Evolutionary conservation across 2,797 vertebrate genomes (phyloP).

Genomic region (Oreochromis grahami): DNA sequence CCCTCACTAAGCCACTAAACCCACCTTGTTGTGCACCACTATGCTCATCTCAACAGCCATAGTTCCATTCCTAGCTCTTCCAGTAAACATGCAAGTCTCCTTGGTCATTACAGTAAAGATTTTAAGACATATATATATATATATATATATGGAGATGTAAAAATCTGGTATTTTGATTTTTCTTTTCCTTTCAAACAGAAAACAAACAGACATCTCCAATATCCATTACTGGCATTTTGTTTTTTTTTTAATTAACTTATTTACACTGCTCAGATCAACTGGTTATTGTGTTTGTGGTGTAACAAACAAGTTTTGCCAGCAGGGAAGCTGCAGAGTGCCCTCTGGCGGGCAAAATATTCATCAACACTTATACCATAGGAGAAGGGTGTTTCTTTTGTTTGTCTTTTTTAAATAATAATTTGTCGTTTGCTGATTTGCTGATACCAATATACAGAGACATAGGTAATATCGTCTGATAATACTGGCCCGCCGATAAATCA

Average conservation of each 20-base stretch:
- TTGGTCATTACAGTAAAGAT: background rate
- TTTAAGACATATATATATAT: background rate
- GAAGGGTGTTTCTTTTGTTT: background rate
- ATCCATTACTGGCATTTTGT: background rate
- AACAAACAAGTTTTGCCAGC: background rate
- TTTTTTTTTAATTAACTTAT: background rate
- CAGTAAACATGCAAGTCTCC: background rate
- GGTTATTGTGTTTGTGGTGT: background rate
- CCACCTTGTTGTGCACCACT: background rate
- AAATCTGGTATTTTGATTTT: background rate
- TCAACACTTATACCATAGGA: background rate
- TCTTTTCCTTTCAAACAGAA: background rate
- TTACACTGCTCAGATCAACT: background rate
- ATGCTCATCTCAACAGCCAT: background rate
- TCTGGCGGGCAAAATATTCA: background rate
- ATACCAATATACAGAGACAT: background rate
- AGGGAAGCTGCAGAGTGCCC: background rate
- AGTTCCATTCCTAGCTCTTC: background rate
- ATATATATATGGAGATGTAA: background rate
- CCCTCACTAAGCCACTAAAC: background rate
- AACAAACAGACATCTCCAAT: background rate
- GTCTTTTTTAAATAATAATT: background rate
- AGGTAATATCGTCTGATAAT: background rate
- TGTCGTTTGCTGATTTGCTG: background rate
- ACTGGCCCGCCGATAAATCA: rapidly evolving